Evolutionary conservation across 2,113 vertebrate genomes (phyloP), one percentile per base, ranked within the genome.

Genomic region (Centropristis striata): DNA sequence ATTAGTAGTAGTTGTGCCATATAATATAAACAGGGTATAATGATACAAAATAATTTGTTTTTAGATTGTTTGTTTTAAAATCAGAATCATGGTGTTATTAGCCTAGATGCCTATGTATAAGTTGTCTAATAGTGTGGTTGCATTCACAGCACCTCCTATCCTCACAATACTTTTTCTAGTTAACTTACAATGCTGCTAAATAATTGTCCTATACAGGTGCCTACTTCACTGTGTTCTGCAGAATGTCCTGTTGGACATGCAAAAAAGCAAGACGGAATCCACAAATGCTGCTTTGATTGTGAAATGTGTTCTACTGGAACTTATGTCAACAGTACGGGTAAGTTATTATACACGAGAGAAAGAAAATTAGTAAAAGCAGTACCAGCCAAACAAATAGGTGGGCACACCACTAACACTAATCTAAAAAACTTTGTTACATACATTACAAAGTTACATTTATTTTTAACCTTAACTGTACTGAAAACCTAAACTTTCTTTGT

Each of bases 231-330:
- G 4, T 93, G 92, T 72, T 83, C 86, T 14, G 4, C 3, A 3
- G 83, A 90, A 27, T 93, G 92, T 66, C 0, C 8, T 13, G 1
- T 1, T 2, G 92, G 90, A 63, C 57, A 71, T 46, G 39, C 7
- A 23, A 91, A 75, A 68, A 71, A 27, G 0, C 61, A 41, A 61
- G 10, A 21, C 14, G 92, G 81, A 32, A 71, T 13, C 28, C 89
- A 95, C 67, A 85, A 53, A 1, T 97, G 96, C 57, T 97, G 96
- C 81, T 98, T 97, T 23, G 67, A 60, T 8, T 97, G 96, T 0
- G 20, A 87, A 25, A 66, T 90, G 49, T 97, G 96, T 76, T 87
- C 84, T 0, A 16, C 85, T 0, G 93, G 93, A 70, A 96, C 94
- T 42, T 97, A 96, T 63, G 65, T 96, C 55, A 97, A 96, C 87